phyloP scores from a whole-genome alignment of 2,888 invertebrate genomes.

The Dynastes grantii region DNA sequence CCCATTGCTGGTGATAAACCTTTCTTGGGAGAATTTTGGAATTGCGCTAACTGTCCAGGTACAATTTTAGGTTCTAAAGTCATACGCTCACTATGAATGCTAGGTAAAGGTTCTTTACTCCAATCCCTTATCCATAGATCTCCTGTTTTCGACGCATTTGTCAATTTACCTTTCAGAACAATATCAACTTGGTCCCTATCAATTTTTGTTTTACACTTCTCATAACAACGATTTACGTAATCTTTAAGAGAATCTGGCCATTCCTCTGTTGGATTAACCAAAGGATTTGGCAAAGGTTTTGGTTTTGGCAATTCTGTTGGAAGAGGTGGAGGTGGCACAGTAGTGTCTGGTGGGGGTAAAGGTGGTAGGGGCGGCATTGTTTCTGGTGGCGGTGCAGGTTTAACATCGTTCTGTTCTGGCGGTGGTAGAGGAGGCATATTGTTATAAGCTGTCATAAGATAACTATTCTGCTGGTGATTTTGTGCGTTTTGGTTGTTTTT shows the following conservation, averaged over 20 bases:
- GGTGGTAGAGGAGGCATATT: conserved; percentile 73
- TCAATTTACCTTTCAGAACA: conserved; percentile 94
- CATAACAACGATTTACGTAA: conserved; percentile 94
- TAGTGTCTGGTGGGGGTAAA: conserved; percentile 71
- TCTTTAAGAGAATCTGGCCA: conserved; percentile 88
- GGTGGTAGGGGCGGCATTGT: conserved; percentile 73
- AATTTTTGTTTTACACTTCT: conserved; percentile 88
- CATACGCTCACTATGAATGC: conserved; percentile 85
- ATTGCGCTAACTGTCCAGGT: conserved; percentile 74
- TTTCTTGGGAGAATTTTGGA: conserved; percentile 72
- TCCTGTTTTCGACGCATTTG: conserved; percentile 90
- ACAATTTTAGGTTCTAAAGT: conserved; percentile 78
- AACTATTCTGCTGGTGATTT: conserved; percentile 65
- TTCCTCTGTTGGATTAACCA: conserved; percentile 76
- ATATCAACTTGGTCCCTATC: conserved; percentile 97
- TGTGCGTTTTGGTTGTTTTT: conserved; percentile 72
- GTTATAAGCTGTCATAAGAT: conserved; percentile 64
- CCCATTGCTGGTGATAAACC: conserved; percentile 76
- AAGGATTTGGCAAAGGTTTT: conserved; percentile 65
- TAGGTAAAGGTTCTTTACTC: conserved; percentile 94
- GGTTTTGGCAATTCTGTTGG: conserved; percentile 61
- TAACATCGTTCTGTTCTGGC: conserved; percentile 69
- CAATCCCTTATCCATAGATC: conserved; percentile 94
- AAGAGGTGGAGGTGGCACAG: conserved; percentile 69
- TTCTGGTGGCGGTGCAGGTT: conserved; percentile 74